These are phyloP conservation scores for Apoderus coryli DNA, from an alignment of 2,888 invertebrate genomes.

Conservation along the genomic window DNA sequence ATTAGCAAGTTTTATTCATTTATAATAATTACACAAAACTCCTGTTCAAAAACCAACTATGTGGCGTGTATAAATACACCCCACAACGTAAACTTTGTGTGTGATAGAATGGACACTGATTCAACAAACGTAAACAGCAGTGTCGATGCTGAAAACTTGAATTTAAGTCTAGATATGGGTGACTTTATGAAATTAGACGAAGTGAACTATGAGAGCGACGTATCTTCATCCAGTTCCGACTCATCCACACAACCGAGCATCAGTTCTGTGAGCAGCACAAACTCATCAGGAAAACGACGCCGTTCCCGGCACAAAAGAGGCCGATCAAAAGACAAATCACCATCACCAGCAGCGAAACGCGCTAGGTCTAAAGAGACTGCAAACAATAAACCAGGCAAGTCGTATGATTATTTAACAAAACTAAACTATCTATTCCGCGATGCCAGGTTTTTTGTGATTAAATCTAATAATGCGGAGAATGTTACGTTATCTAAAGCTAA, in stretches of 20 bases:
- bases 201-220: conserved; percentile 76
- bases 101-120: conserved; percentile 32
- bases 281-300: conserved; percentile 41
- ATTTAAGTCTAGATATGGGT: conserved; percentile 46
- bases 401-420: conserved; percentile 76
- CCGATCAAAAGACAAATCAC: conserved; percentile 29
- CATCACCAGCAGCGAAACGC: conserved; percentile 27
- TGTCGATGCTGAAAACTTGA: conserved; percentile 31
- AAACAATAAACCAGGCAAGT: conserved; percentile 46
- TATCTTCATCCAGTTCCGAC: conserved; percentile 64
- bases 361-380: conserved; percentile 29
- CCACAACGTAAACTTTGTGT: conserved; percentile 18
- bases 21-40: too few species aligned
- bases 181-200: conserved; percentile 69
- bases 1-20: too few species aligned
- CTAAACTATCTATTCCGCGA: conserved; percentile 89
- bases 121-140: conserved; percentile 29
- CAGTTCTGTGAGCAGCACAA: conserved; percentile 64
- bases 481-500: conserved; percentile 87
- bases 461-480: conserved; percentile 96
- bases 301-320: conserved; percentile 43
- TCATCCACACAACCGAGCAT: conserved; percentile 56
- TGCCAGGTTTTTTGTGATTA: conserved; percentile 90
- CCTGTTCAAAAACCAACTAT: too few species aligned
- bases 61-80: too few species aligned